Evolutionary conservation across 2,113 vertebrate species (phyloP), one percentile per base, ranked within the genome.

Genomic region (Ornithorhynchus anatinus): DNA sequence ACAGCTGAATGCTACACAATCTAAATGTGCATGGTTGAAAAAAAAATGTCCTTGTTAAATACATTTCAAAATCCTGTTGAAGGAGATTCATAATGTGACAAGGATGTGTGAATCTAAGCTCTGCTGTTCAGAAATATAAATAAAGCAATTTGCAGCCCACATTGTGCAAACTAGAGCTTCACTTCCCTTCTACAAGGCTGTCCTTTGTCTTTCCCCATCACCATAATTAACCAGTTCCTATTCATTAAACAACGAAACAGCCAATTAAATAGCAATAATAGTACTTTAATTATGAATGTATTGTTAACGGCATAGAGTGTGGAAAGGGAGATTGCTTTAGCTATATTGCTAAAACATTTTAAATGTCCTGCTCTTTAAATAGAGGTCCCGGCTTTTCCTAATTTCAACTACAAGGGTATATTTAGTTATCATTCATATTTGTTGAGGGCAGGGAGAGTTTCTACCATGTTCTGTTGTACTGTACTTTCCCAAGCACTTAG

Each of bases 221-320:
- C 75, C 50, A 36, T 85, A 85, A 85, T 88, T 84, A 85, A 88
- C 86, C 68, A 84, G 86, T 73, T 84, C 70, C 64, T 84, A 84
- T 85, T 88, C 86, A 85, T 84, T 88, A 85, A 84, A 88, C 75
- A 85, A 84, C 80, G 86, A 88, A 81, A 59, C 80, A 88, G 86
- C 81, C 78, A 77, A 88, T 85, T 88, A 88, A 85, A 85, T 85
- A 88, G 83, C 84, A 88, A 88, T 88, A 88, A 88, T 81, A 80
- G 86, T 80, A 53, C 78, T 85, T 88, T 88, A 85, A 88, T 88
- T 84, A 85, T 84, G 73, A 88, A 85, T 80, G 83, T 85, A 88
- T 88, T 88, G 83, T 88, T 85, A 85, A 81, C 80, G 63, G 40
- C 48, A 70, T 50, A 77, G 75, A 77, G 48, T 60, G 48, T 70